Evolutionary conservation across 2,113 vertebrate genomes (phyloP).

Genomic region (Petromus typicus): DNA sequence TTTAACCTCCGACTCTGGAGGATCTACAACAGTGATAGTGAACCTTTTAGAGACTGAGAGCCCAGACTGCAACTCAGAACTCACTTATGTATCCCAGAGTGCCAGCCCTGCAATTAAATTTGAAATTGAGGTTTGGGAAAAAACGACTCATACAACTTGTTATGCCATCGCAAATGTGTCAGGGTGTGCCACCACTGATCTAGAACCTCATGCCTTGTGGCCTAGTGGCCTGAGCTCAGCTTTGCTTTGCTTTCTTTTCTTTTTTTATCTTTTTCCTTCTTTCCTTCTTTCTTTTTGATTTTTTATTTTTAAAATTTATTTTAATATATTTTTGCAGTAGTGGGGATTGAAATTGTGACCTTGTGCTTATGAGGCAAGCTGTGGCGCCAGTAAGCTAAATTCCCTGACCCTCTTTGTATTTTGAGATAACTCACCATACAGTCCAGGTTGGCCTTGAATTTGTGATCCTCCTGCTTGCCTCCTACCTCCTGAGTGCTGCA

Average conservation of each 20-base stretch:
- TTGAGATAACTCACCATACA: background rate
- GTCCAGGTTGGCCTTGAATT: background rate
- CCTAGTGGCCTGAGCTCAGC: background rate
- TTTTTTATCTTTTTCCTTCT: background rate
- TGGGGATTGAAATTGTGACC: no score
- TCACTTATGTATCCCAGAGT: background rate
- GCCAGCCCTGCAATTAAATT: background rate
- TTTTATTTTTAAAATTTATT: background rate
- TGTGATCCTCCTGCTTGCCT: background rate
- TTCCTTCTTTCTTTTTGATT: no score
- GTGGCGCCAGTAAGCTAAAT: no score
- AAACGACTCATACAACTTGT: background rate
- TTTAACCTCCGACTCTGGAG: background rate
- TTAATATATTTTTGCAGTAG: no score
- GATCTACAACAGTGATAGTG: background rate
- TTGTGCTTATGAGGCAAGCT: no score
- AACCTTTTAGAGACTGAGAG: background rate
- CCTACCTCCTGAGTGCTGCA: background rate
- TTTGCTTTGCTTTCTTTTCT: no score
- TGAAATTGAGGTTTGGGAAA: background rate
- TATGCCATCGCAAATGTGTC: background rate
- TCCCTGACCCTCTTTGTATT: no score
- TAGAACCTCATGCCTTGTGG: background rate
- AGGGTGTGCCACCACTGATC: background rate
- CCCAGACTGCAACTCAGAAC: background rate